Evolutionary conservation across 2,797 vertebrate genomes (phyloP).

Genomic region (Margarornis squamiger): DNA sequence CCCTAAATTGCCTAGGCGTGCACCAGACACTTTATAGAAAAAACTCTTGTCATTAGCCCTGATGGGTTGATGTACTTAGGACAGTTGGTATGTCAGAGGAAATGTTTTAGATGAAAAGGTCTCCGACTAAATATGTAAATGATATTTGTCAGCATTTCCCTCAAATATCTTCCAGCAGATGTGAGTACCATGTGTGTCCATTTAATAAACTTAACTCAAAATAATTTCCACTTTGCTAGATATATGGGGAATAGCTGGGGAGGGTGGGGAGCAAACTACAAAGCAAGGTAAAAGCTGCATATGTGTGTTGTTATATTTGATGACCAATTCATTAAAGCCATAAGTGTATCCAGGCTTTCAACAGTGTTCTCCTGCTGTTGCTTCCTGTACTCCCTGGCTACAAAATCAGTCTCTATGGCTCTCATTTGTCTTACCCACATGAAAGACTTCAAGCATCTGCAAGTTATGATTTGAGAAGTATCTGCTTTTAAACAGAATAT

Average conservation of each 20-base stretch:
- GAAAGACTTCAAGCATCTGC: conserved; percentile 77
- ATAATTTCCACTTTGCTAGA: conserved; percentile 55
- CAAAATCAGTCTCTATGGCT: conserved; percentile 68
- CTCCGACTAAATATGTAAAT: conserved; percentile 38
- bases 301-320: conserved; percentile 63
- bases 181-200: conserved; percentile 36
- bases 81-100: not conserved
- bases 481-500: conserved; percentile 74
- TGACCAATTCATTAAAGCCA: conserved; percentile 58
- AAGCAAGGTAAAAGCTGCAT: conserved; percentile 67
- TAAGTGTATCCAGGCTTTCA: conserved; percentile 63
- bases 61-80: not conserved
- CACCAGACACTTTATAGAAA: not conserved
- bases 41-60: not conserved
- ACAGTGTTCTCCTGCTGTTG: conserved; percentile 68
- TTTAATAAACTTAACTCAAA: conserved; percentile 53
- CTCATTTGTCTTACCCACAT: conserved; percentile 79
- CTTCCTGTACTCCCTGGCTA: conserved; percentile 75
- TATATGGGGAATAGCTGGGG: conserved; percentile 25
- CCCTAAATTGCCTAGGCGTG: not conserved
- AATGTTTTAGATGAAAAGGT: conserved; percentile 22
- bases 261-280: not conserved
- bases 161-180: conserved; percentile 51
- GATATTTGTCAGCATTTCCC: conserved; percentile 6
- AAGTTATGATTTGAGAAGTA: conserved; percentile 79